These are phyloP conservation scores for Smutsia gigantea DNA, from an alignment of 2,797 vertebrate genomes.

Conservation along the genomic window DNA sequence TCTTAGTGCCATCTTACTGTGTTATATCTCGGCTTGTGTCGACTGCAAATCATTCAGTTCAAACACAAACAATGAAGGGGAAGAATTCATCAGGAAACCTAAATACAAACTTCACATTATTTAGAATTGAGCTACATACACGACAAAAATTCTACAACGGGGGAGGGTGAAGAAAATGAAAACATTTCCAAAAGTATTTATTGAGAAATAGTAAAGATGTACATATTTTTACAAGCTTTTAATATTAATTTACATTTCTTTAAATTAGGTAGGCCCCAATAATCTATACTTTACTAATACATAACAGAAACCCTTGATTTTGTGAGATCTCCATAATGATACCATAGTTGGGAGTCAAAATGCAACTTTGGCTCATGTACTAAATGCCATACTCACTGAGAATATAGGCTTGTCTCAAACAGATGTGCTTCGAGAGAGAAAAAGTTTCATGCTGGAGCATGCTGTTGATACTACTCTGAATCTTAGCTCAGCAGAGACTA, in stretches of 20 bases:
- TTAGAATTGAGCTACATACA: conserved; percentile 4
- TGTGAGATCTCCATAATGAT: conserved; percentile 78
- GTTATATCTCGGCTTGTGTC: not conserved
- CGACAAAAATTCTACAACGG: conserved; percentile 75
- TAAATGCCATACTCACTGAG: conserved; percentile 82
- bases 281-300: conserved; percentile 86
- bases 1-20: not conserved
- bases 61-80: not conserved
- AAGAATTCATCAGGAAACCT: not conserved
- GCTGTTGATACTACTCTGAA: conserved; percentile 65
- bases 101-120: not conserved
- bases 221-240: conserved; percentile 90
- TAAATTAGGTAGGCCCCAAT: conserved; percentile 87
- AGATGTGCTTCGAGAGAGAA: conserved; percentile 72
- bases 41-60: not conserved
- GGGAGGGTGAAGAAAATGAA: conserved; percentile 83
- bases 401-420: conserved; percentile 64
- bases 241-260: conserved; percentile 90
- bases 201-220: conserved; percentile 90
- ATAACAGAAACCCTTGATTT: conserved; percentile 85
- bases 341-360: conserved; percentile 80
- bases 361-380: conserved; percentile 84
- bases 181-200: conserved; percentile 88
- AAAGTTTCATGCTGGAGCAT: conserved; percentile 63
- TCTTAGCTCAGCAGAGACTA: conserved; percentile 51